Base-by-base conservation (phyloP, 2,113 vertebrate genomes). In the Amblyopsis rosae region DNA sequence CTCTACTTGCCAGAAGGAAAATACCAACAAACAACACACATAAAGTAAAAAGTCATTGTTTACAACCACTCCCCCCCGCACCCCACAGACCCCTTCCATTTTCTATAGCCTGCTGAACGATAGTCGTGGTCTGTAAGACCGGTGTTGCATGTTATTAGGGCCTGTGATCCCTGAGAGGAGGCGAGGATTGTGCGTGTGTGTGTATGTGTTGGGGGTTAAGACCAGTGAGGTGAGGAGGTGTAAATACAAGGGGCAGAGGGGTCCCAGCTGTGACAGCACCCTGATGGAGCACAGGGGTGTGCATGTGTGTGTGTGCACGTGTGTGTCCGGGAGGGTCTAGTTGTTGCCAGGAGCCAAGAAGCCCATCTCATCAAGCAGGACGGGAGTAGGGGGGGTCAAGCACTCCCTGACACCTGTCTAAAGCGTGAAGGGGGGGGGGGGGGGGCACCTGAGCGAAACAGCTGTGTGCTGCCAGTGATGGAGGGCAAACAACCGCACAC, bases 201-300 rank as follows among this genome's bases (percentile, higher is more conserved):
- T 33, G 48, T n/a, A 35, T 4, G 58, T 12, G 9, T 63, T 46
- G 26, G 32, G 41, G 45, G 16, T 17, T 49, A 26, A 12, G 15
- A 26, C 51, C 10, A 59, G 59, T 49, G 53, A 70, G 59, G 35
- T 64, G 41, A 55, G 47, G 63, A 51, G 69, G 48, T 15, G 12
- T 47, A 57, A 60, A 9, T 49, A 63, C 58, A 11, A 7, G 59
- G 59, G 9, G 16, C 41, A 48, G 65, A 65, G 65, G 72, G 57
- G 50, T 68, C 65, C 62, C 70, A 79, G 81, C 83, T 82, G 74
- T 85, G 83, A 79, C 15, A 45, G 69, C 72, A 59, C 73, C 46
- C 65, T 76, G 54, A 84, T 85, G 61, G 70, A 72, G 57, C 41
- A 48, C 32, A 15, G 16, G 15, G 60, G 8, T 17, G 69, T 78